Percentiles rank a stretch among this genome's conserved stretches.
phyloP scores from a whole-genome alignment of 2,797 vertebrate genomes.

The Coluber constrictor region DNA sequence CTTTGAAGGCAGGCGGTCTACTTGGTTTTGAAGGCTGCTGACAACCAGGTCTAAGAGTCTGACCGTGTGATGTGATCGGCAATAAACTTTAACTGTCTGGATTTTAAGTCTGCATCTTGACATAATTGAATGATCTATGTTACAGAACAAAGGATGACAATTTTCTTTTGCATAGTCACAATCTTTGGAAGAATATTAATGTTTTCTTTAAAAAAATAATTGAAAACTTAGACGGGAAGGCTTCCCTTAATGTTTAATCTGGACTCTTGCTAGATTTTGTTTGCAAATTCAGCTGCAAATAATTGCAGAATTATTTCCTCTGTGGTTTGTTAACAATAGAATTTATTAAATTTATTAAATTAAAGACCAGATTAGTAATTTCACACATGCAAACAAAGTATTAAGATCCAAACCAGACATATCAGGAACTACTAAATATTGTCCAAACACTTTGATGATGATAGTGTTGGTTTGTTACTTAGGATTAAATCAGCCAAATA shows the following conservation, averaged over 20 bases:
- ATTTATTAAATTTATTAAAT: not conserved
- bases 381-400: not conserved
- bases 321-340: not conserved
- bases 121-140: not conserved
- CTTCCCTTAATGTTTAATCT: not conserved
- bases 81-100: not conserved
- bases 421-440: not conserved
- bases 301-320: not conserved
- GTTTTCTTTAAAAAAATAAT: not conserved
- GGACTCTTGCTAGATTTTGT: too few species aligned
- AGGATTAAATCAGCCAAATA: not conserved
- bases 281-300: not conserved
- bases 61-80: too few species aligned
- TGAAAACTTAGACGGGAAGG: too few species aligned
- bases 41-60: not conserved
- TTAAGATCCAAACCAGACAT: not conserved
- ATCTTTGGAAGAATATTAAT: not conserved
- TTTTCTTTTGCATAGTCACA: not conserved
- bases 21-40: not conserved
- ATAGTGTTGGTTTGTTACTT: not conserved
- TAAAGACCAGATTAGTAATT: not conserved
- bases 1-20: not conserved
- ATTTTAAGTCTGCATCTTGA: not conserved
- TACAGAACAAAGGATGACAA: not conserved
- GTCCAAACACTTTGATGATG: not conserved